Evolutionary conservation across 2,888 invertebrate species (phyloP), one percentile per base, ranked within the genome.

Genomic region (Nineta flava): DNA sequence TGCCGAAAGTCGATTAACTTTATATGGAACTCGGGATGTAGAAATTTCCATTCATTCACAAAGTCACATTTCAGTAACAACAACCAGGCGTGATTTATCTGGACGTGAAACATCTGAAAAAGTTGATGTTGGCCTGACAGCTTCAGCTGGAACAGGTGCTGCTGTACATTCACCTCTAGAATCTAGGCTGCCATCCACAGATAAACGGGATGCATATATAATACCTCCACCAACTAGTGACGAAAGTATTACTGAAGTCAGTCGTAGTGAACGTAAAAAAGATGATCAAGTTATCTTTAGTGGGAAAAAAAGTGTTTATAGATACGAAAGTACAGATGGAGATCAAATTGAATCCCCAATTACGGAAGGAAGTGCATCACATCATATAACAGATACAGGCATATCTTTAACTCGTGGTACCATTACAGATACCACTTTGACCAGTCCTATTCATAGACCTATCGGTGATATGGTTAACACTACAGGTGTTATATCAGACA

Each of bases 41-140:
- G 73, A 74, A 62, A 73, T 73, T 52, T 72, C 72, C 12, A 73
- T 73, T 35, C 66, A 69, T 54, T 72, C 73, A 2, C 70, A 73
- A 59, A 72, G 73, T 9, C 70, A 71, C 55, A 72, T 74, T 53
- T 72, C 71, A 35, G 68, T 73, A 9, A 68, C 68, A 9, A 69
- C 68, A 2, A 66, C 65, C 3, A 60, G 65, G 50, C 62, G 67
- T 38, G 69, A 70, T 55, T 61, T 61, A 49, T 63, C 64, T 2
- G 70, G 70, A 6, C 63, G 61, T 35, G 70, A 70, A 60, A 69
- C 68, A 2, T 69, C 68, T 4, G 66, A 71, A 55, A 63, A 64
- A 38, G 69, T 70, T 43, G 69, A 71, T 56, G 68, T 70, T 32
- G 69, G 70, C 38, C 61, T 66, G 58, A 65, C 66, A 6, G 65